Percentiles rank a stretch among this genome's conserved stretches.
These are phyloP conservation scores for Drosophila pruinosa DNA, from an alignment of 1,140 invertebrate genomes.

Conservation along the genomic window DNA sequence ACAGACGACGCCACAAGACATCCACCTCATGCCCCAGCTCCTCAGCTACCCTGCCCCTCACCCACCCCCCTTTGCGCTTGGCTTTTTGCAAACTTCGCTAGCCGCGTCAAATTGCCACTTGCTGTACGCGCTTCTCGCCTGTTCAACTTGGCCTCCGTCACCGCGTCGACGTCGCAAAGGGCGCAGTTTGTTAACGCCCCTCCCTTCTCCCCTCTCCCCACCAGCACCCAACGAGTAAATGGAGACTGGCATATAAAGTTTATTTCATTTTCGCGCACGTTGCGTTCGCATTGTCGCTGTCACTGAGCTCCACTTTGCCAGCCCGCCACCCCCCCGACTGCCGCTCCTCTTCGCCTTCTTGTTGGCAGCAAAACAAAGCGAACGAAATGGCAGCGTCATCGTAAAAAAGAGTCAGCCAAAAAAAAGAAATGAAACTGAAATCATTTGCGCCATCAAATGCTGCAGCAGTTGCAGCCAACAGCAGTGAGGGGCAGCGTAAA, in stretches of 20 bases:
- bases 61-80: background rate
- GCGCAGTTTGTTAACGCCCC: slow-evolving; percentile 18
- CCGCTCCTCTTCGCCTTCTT: background rate
- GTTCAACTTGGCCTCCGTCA: slow-evolving; percentile 78
- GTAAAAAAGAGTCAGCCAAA: slow-evolving; percentile 49
- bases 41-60: background rate
- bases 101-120: slow-evolving; percentile 79
- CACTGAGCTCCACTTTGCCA: background rate
- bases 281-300: slow-evolving; percentile 65
- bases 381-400: slow-evolving; percentile 67
- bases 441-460: slow-evolving; percentile 70
- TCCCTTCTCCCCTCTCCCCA: background rate
- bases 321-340: background rate
- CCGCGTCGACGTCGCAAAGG: slow-evolving; percentile 53
- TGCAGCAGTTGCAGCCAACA: slow-evolving; percentile 26
- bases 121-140: slow-evolving; percentile 74
- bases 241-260: slow-evolving; percentile 54
- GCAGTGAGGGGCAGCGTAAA: slow-evolving; percentile 10
- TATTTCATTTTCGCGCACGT: slow-evolving; percentile 80
- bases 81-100: slow-evolving; percentile 30
- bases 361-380: slow-evolving; percentile 59
- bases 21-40: background rate
- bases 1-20: slow-evolving; percentile 15
- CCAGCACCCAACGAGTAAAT: background rate
- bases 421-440: slow-evolving; percentile 62